A percentile compares a stretch with the other conserved stretches of the same genome.
phyloP scores from a whole-genome alignment of 2,113 vertebrate species.

The Tragelaphus imberbis region DNA sequence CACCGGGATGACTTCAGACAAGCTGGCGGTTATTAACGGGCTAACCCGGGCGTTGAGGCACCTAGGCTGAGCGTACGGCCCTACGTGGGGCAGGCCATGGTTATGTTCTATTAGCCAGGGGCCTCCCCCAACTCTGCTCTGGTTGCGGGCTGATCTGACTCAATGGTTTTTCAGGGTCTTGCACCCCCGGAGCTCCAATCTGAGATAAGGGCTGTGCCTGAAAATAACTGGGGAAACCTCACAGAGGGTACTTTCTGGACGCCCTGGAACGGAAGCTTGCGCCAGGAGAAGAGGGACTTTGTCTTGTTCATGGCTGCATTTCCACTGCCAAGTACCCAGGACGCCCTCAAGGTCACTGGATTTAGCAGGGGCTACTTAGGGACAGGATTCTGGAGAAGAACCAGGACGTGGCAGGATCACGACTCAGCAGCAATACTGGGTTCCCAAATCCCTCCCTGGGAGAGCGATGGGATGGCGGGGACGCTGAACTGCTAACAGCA shows the following conservation, averaged over 20 bases:
- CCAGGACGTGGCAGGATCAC: not conserved
- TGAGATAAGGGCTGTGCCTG: not conserved
- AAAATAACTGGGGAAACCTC: not conserved
- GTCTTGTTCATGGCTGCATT: not conserved
- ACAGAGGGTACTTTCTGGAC: not conserved
- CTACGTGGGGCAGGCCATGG: not conserved
- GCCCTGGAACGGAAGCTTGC: not conserved
- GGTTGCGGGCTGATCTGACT: not conserved
- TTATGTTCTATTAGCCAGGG: not conserved
- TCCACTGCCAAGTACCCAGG: not conserved
- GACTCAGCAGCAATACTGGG: not conserved
- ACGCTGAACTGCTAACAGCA: not conserved
- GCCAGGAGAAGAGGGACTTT: not conserved
- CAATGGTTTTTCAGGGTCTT: not conserved
- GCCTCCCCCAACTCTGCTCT: rapidly evolving
- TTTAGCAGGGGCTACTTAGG: not conserved
- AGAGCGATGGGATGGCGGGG: not conserved
- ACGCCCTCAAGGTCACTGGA: not conserved
- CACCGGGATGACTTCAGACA: not conserved
- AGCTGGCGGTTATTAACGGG: not conserved
- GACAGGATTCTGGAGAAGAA: not conserved
- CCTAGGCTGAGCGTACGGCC: not conserved
- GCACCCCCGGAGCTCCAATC: not conserved
- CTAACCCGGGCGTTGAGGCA: not conserved
- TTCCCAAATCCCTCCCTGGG: not conserved